These are phyloP conservation scores for Sus cebifrons DNA, from an alignment of 2,797 vertebrate genomes.

Conservation along the genomic window DNA sequence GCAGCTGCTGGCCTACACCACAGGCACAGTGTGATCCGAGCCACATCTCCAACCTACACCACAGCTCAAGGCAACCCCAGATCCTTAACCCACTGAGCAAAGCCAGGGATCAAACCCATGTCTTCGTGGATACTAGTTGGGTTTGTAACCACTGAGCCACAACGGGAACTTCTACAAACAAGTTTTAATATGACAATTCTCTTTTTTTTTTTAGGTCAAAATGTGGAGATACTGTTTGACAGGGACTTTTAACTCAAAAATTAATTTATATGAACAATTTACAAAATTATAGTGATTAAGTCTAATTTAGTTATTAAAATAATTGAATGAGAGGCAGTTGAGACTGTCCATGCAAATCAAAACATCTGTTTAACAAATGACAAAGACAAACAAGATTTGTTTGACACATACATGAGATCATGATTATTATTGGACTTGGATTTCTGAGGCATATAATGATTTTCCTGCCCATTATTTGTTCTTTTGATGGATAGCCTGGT, in stretches of 20 bases:
- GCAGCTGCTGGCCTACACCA: too few relatives aligned
- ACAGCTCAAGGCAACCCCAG: too few relatives aligned
- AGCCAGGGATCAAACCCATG: too few relatives aligned
- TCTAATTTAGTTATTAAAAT: slow-evolving; percentile 1
- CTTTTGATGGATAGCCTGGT: neutral
- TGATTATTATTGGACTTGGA: slow-evolving; percentile 45
- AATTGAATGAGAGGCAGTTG: neutral
- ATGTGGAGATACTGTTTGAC: neutral
- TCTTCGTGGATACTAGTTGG: too few relatives aligned
- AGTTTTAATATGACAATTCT: neutral
- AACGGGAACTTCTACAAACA: too few relatives aligned
- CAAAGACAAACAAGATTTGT: neutral
- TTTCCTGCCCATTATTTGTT: slow-evolving; percentile 19
- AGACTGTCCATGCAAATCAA: slow-evolving; percentile 30
- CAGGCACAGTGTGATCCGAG: too few relatives aligned
- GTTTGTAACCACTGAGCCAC: too few relatives aligned
- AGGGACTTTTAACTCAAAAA: slow-evolving; percentile 10
- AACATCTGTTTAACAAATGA: slow-evolving; percentile 44
- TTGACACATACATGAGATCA: neutral
- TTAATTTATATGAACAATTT: slow-evolving; percentile 30
- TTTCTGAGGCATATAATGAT: slow-evolving; percentile 64
- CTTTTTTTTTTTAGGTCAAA: neutral
- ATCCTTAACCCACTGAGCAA: too few relatives aligned
- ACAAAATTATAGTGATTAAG: neutral
- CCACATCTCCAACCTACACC: too few relatives aligned